Percentiles rank a stretch among this genome's conserved stretches.
Conservation (phyloP, 2,113 vertebrate genomes). For the Andinoacara biseriatus region DNA sequence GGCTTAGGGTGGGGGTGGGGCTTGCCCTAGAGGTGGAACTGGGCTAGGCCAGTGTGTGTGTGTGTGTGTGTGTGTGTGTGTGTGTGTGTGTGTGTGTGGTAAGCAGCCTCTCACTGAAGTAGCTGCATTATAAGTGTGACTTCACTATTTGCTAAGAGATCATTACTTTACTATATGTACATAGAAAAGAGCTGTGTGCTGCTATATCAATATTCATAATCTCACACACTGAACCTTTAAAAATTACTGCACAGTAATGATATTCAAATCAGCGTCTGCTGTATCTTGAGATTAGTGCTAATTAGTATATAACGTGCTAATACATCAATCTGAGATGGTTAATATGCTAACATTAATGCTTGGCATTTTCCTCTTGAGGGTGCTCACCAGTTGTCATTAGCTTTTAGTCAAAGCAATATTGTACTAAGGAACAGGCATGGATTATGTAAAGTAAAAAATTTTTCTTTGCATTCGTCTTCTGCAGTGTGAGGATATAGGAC, state of each 20-base stretch:
- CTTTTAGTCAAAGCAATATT: not conserved
- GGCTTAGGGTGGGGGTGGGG: not conserved
- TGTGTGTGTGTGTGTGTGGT: not conserved
- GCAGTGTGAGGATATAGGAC: too few species aligned
- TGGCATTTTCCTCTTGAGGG: not conserved
- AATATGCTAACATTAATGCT: not conserved
- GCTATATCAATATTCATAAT: not conserved
- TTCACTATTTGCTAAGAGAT: not conserved
- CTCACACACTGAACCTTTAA: not conserved
- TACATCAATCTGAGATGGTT: conserved; percentile 3
- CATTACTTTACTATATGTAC: not conserved
- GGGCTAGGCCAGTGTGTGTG: not conserved
- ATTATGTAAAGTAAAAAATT: not conserved
- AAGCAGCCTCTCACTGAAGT: not conserved
- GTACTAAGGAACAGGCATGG: not conserved
- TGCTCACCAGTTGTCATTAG: not conserved
- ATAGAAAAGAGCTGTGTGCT: not conserved
- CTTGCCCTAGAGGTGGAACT: not conserved
- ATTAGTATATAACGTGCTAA: not conserved
- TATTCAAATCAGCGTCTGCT: not conserved
- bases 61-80: not conserved
- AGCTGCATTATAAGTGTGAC: not conserved
- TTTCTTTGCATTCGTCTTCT: too few species aligned
- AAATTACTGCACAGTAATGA: not conserved
- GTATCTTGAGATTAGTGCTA: not conserved